phyloP scores from a whole-genome alignment of 2,797 vertebrate genomes.

The Bufotes viridis region DNA sequence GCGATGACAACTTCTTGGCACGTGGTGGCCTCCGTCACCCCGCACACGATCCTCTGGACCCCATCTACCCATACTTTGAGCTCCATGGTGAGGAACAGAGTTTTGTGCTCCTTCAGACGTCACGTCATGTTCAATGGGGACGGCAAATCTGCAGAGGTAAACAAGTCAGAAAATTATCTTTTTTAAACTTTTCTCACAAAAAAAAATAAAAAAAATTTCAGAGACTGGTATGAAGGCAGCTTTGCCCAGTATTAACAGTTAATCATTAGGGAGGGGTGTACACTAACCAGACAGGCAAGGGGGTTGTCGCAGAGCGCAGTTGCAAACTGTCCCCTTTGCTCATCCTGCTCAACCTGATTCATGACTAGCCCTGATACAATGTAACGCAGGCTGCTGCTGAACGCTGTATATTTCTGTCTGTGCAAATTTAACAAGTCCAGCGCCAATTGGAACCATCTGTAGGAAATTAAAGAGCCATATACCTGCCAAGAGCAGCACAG shows the following conservation, averaged over 20 bases:
- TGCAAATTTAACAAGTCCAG: conserved; percentile 38
- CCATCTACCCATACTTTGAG: conserved; percentile 99
- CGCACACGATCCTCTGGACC: conserved; percentile 96
- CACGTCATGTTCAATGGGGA: conserved; percentile 71
- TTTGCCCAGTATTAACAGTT: too few relatives aligned
- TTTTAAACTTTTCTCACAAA: too few relatives aligned
- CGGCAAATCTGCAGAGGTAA: background rate
- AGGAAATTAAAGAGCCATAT: conserved; percentile 6
- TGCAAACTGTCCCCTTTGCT: too few relatives aligned
- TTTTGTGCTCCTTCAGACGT: conserved; percentile 65
- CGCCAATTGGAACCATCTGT: conserved; percentile 44
- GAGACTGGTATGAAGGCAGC: too few relatives aligned
- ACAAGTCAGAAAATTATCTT: background rate
- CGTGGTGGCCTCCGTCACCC: conserved; percentile 95
- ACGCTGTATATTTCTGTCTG: background rate
- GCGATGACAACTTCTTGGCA: conserved; percentile 99
- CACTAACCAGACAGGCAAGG: too few relatives aligned
- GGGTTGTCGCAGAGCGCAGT: too few relatives aligned
- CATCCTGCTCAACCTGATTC: background rate
- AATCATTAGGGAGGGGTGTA: too few relatives aligned
- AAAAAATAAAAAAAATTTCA: too few relatives aligned
- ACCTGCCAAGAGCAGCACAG: conserved; percentile 45
- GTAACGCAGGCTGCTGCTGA: conserved; percentile 3
- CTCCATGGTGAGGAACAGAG: conserved; percentile 83
- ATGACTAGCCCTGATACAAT: background rate